Base-by-base conservation (phyloP, 2,797 vertebrate species). In the Myiothlypis coronata region DNA sequence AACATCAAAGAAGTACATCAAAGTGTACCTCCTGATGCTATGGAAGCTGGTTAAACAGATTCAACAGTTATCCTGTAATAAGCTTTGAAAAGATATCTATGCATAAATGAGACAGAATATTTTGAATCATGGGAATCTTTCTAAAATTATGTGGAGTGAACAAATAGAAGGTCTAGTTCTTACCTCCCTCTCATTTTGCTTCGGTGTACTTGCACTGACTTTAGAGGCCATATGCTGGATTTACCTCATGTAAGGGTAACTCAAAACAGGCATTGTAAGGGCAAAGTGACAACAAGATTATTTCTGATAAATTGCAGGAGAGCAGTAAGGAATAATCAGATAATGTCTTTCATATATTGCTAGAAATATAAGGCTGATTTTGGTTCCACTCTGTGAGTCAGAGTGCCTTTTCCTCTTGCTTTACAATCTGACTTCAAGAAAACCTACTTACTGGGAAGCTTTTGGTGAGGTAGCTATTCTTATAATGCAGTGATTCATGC, bases 1-100 rank as follows among this genome's bases (percentile, higher is more conserved):
- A 91, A 94, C 89, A 95, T 93, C 92, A 92, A 91, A 95, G 89
- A 60, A 83, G 47, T 34, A 92, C 76, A 92, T 97, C 89, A 96
- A 96, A 95, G 65, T 61, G 30, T 85, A 68, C 75, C 65, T 94
- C 83, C 76, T 46, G 74, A 88, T 81, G 72, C 57, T 69, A 24
- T 67, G 63, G 84, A 85, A 89, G 50, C 72, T 91, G 83, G 71
- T 92, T 94, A 92, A 96, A 96, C 24, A 85, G 69, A 92, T 92
- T 94, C 91, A 92, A 95, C 39, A 93, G 82, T 83, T 95, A 93
- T 65, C 69, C 59, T 56, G 35, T 78, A 96, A 96, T 87, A 69
- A 94, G 82, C 84, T 92, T 95, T 89, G 76, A 74, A 86, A 89
- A 91, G 47, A 80, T 63, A 69, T 63, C 50, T 90, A 22, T 89